Conservation (phyloP, 1,140 invertebrate species). For the Neelides sp. region DNA sequence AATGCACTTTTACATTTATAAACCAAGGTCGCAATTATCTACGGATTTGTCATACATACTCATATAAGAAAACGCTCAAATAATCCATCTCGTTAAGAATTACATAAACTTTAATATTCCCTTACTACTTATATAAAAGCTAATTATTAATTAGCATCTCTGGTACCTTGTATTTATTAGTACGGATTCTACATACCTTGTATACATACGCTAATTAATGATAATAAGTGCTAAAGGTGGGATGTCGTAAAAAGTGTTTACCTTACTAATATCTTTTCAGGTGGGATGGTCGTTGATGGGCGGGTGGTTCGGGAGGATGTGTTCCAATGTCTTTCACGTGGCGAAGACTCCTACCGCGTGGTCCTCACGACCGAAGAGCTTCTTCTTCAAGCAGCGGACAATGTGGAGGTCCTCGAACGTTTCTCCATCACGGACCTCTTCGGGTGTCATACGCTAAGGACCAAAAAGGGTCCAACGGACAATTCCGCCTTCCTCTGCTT, state of each 20-base stretch:
- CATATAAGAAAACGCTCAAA: no score
- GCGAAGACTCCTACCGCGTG: constrained; percentile 15
- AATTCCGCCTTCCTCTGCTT: constrained; percentile 18
- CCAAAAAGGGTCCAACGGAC: constrained; percentile 4
- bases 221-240: no score
- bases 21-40: no score
- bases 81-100: no score
- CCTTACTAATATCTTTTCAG: neutral
- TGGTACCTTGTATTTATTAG: no score
- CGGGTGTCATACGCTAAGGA: constrained; percentile 24
- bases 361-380: constrained; percentile 17
- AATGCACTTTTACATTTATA: no score
- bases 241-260: neutral
- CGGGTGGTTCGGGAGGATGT: constrained; percentile 23
- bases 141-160: no score
- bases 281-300: constrained; percentile 3
- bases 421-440: constrained; percentile 25
- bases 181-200: no score
- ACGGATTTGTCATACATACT: no score
- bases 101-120: no score
- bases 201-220: no score
- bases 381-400: constrained; percentile 8
- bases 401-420: constrained; percentile 5
- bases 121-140: no score
- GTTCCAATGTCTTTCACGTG: constrained; percentile 18